Evolutionary conservation across 2,113 vertebrate genomes (phyloP).

Genomic region (Silurus glanis): DNA sequence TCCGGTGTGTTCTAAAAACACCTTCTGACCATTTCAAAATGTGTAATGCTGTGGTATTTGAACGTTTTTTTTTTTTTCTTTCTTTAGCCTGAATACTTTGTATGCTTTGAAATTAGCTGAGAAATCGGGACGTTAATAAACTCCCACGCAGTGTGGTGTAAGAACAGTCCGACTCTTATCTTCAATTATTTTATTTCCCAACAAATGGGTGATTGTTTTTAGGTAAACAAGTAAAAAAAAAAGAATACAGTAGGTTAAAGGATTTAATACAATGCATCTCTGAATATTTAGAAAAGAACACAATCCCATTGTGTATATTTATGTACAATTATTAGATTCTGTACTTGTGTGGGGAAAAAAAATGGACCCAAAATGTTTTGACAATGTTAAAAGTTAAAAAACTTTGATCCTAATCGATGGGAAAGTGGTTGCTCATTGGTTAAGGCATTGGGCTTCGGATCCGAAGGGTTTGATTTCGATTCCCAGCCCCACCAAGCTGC

Average conservation of each 20-base stretch:
- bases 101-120: no score
- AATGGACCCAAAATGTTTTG: neutral
- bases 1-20: no score
- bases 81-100: neutral
- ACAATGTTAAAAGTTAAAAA: neutral
- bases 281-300: neutral
- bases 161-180: neutral
- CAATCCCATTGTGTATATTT: neutral
- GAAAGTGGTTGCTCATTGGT: no score
- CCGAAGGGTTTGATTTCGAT: no score
- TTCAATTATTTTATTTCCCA: neutral
- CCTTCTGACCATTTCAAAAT: no score
- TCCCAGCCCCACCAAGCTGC: no score
- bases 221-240: neutral
- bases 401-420: no score
- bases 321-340: neutral
- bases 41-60: no score
- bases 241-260: neutral
- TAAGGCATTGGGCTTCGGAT: no score
- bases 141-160: neutral
- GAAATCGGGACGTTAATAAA: neutral
- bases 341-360: neutral
- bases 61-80: no score
- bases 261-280: neutral
- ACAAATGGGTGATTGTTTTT: neutral